phyloP scores from a whole-genome alignment of 1,140 invertebrate genomes.

The Bombus superbus region DNA sequence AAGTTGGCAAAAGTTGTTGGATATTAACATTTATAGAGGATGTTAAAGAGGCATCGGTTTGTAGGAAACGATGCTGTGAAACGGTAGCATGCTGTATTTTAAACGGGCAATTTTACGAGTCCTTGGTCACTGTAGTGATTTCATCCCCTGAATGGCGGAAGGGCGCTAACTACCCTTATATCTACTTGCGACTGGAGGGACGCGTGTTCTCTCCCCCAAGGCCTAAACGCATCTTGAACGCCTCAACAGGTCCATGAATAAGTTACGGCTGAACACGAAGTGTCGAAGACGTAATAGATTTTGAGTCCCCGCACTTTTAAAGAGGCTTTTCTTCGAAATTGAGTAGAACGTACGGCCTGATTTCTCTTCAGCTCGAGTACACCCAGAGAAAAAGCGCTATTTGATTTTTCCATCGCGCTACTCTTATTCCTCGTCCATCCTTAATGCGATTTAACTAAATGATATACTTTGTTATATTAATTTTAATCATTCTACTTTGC shows the following conservation, averaged over 20 bases:
- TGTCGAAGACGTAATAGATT: constrained; percentile 76
- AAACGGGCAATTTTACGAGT: constrained; percentile 82
- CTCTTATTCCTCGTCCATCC: background rate
- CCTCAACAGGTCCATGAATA: constrained; percentile 84
- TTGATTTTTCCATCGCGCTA: background rate
- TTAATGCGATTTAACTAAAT: background rate
- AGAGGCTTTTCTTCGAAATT: constrained; percentile 60
- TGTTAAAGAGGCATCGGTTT: constrained; percentile 34
- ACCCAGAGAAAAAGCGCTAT: background rate
- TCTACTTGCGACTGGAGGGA: constrained; percentile 67
- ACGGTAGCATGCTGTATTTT: constrained; percentile 70
- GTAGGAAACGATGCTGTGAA: constrained; percentile 32
- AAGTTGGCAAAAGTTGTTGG: background rate
- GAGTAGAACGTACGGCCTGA: constrained; percentile 39
- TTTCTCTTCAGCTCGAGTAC: constrained; percentile 27
- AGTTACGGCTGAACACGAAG: constrained; percentile 74
- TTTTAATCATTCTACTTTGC: too few species aligned
- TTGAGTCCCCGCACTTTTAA: constrained; percentile 56
- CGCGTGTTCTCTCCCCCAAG: constrained; percentile 57
- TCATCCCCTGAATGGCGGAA: constrained; percentile 71
- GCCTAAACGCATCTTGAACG: constrained; percentile 81
- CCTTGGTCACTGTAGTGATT: constrained; percentile 79
- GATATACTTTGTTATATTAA: too few species aligned
- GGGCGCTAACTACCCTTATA: constrained; percentile 79
- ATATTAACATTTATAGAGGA: constrained; percentile 31